Evolutionary conservation across 2,888 invertebrate species (phyloP), one percentile per base, ranked within the genome.

Genomic region (Drosophila yooni): DNA sequence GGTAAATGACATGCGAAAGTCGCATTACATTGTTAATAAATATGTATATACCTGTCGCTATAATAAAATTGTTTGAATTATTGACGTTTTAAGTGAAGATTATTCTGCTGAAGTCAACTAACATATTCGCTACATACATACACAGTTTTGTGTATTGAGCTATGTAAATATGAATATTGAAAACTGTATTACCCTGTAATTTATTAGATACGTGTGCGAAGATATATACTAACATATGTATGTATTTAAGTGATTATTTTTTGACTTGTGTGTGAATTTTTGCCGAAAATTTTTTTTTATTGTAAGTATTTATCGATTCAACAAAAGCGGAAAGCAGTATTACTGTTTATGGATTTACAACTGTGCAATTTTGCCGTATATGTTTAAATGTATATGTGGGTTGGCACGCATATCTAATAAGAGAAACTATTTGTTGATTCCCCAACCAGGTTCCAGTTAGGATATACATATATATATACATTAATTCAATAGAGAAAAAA

Each of bases 231-330:
- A 11, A 2, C 8, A 36, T 8, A 46, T 13, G 8, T 52, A 15
- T 25, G 3, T 27, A 11, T 25, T 25, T 46, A 25, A 33, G 21
- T 34, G 1, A 25, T 7, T 15, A 46, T 46, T n/a, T 15, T n/a
- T 11, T 25, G 53, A 10, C 25, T 11, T 48, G 29, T 25, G 18
- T 40, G 21, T 27, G n/a, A 29, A 29, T 18, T 62, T 59, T 43
- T 15, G 40, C 29, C 21, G 31, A 61, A 29, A 56, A 34, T 61
- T 38, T 31, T 31, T 27, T 33, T 40, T 56, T 25, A 34, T 25
- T 50, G 33, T 11, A 27, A 34, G 18, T 50, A 33, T 56, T 63
- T 71, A 71, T 71, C 53, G 71, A 71, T 71, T 71, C 58, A 71
- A 71, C 71, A 70, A 59, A 40, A 31, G 40, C 57, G 40, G 34